Evolutionary conservation across 2,113 vertebrate species (phyloP).

Genomic region (Amazona vittata): DNA sequence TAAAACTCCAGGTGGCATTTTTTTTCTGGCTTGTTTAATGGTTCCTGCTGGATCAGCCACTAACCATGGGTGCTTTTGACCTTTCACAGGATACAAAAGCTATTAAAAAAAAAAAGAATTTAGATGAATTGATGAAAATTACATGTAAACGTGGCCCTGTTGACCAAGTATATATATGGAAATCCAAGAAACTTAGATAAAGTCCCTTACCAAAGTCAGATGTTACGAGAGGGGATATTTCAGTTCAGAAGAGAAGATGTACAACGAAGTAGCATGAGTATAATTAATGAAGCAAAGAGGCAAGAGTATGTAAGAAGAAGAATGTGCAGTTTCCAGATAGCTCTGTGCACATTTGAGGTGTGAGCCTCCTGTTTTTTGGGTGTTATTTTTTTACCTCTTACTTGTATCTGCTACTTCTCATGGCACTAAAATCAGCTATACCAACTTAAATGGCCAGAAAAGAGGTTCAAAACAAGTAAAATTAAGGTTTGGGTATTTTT

Average conservation of each 20-base stretch:
- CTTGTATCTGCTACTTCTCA: not conserved
- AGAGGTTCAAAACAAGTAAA: not conserved
- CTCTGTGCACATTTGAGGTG: not conserved
- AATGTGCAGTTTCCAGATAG: not conserved
- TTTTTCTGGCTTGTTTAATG: not conserved
- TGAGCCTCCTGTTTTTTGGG: not conserved
- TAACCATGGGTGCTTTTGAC: not conserved
- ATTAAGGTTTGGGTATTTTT: not conserved
- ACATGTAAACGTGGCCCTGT: not conserved
- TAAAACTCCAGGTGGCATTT: not conserved
- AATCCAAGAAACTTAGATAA: not conserved
- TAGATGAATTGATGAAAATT: not conserved
- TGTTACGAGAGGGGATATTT: not conserved
- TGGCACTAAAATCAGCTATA: not conserved
- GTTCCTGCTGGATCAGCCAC: not conserved
- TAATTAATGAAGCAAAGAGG: not conserved
- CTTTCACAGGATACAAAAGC: not conserved
- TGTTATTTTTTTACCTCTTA: not conserved
- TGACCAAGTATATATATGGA: not conserved
- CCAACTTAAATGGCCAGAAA: not conserved
- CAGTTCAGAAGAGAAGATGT: not conserved
- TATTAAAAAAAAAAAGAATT: not conserved
- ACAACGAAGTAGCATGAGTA: not conserved
- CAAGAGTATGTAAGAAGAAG: not conserved
- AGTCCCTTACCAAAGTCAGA: not conserved